Percentiles rank a stretch among this genome's conserved stretches.
Conservation (phyloP, 2,888 invertebrate species). For the Noctua fimbriata region DNA sequence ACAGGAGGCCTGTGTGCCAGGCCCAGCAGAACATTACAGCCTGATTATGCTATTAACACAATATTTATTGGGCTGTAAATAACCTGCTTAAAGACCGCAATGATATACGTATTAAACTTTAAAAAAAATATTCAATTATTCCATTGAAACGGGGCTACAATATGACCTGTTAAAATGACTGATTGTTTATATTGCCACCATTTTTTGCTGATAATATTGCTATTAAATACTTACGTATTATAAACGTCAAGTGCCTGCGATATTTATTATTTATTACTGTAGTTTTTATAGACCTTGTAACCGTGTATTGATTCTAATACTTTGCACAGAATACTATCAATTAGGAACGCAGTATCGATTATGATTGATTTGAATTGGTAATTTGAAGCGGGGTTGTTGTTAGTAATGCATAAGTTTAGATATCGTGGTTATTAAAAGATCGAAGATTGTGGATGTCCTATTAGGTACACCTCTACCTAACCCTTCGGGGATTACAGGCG, state of each 20-base stretch:
- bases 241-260: neutral
- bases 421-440: too few species aligned
- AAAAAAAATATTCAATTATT: neutral
- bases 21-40: neutral
- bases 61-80: neutral
- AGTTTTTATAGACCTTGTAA: slow-evolving; percentile 46
- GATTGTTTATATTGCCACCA: slow-evolving; percentile 18
- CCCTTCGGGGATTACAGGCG: too few species aligned
- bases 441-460: too few species aligned
- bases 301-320: slow-evolving; percentile 41
- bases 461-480: too few species aligned
- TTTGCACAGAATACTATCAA: slow-evolving; percentile 31
- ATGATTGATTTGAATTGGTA: slow-evolving; percentile 55
- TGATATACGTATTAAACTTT: neutral
- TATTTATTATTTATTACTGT: slow-evolving; percentile 30
- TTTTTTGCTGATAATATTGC: slow-evolving; percentile 30
- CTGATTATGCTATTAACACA: neutral
- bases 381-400: slow-evolving; percentile 21
- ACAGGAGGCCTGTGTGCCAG: neutral
- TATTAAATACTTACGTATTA: slow-evolving; percentile 8
- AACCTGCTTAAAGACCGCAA: neutral
- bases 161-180: slow-evolving; percentile 31
- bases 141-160: neutral
- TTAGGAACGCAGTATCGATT: slow-evolving; percentile 21
- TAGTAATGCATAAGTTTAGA: neutral